Evolutionary conservation across 2,888 invertebrate genomes (phyloP), one percentile per base, ranked within the genome.

Genomic region (Habroteleia sp.): DNA sequence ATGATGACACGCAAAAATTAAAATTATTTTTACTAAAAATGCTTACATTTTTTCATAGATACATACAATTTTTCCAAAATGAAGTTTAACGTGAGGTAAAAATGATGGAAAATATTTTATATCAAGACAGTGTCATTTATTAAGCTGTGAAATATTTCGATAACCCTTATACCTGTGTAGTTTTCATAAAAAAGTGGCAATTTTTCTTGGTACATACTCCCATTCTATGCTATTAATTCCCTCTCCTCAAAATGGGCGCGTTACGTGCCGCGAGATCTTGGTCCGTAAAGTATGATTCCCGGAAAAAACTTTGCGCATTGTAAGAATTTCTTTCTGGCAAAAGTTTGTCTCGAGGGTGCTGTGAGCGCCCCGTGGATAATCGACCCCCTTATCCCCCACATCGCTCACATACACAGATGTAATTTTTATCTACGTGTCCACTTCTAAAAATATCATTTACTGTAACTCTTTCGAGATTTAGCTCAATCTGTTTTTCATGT

Each of bases 281-380:
- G 52, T 52, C 58, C 68, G 63, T 76, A 68, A 72, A 68, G 68
- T 73, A 76, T 71, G 74, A 74, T 74, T 77, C 74, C 44, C 46
- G 60, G 71, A 58, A 69, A 73, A 77, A 77, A 77, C 65, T 76
- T 76, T 76, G 71, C 73, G 62, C 78, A 65, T 73, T 75, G 74
- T 73, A 72, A 77, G 77, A 78, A 77, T 78, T 78, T 78, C 75
- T 77, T 77, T 65, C 66, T 20, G 42, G 50, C 63, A 66, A 80
- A 82, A 81, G 74, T 81, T 83, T 79, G 76, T 81, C 84, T 81
- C 83, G 10, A 23, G 84, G 80, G 83, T 79, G 80, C 80, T 72
- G 76, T 82, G 83, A 75, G 73, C 73, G 69, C 75, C 78, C 74
- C 71, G 54, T 35, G 71, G 65, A 75, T 71, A 69, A 74, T 65